Evolutionary conservation across 2,797 vertebrate species (phyloP), one percentile per base, ranked within the genome.

Genomic region (Intellagama lesueurii): DNA sequence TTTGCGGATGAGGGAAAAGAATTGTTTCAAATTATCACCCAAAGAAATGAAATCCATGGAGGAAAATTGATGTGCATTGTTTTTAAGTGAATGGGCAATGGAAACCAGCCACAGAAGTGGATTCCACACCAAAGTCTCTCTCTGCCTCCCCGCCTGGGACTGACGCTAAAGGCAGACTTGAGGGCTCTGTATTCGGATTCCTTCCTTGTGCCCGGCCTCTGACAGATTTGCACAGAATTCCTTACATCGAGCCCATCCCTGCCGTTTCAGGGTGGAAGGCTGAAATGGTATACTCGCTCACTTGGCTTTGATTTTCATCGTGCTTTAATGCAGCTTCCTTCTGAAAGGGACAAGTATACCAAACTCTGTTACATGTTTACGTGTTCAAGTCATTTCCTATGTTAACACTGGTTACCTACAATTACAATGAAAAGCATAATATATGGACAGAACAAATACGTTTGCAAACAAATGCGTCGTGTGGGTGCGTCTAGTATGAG

Each of bases 11-110:
- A 24, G 24, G 24, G 35, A 12, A 40, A 28, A 60, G 47, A 30
- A 72, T 84, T 72, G 82, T 84, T 84, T 84, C 68, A 85, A 75
- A 85, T 64, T 76, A 85, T 76, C 83, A 85, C 72, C 14, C 40
- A 64, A 75, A 85, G 70, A 30, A 85, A 85, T 64, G 26, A 64
- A 75, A 40, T 9, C 32, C 72, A 28, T 17, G 52, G 49, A 28
- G 52, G 14, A 76, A 76, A 28, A n/a, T 19, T 16, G 40, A 40
- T 35, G 47, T 35, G 11, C 70, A 35, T 35, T 28, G 70, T 85
- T 85, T 28, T 56, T n/a, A 35, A 16, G 17, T 35, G n/a, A 75
- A 75, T 30, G 40, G 56, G 70, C 73, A 4, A 19, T 60, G 70
- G 70, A 60, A 52, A 14, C 17, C 7, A 32, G 82, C 32, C 83